Percentiles rank a stretch among this genome's conserved stretches.
Conservation (phyloP, 2,888 invertebrate species). For the Tetramorium bicarinatum region DNA sequence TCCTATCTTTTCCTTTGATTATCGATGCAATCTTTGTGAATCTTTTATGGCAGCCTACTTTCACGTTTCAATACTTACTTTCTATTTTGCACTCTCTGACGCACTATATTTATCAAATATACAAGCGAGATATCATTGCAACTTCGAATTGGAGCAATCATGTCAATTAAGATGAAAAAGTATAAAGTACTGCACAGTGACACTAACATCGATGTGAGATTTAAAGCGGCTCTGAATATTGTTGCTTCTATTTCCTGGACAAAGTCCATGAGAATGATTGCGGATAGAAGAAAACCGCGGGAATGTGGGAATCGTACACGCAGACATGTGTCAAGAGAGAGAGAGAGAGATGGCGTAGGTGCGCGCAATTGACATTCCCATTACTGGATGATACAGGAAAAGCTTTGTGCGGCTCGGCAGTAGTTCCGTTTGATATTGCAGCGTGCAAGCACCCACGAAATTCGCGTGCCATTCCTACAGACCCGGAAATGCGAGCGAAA, state of each 20-base stretch:
- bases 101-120: not conserved
- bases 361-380: slow-evolving; percentile 45
- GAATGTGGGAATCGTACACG: not conserved
- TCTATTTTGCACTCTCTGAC: not conserved
- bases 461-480: slow-evolving; percentile 34
- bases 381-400: slow-evolving; percentile 38
- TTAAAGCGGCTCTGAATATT: slow-evolving; percentile 15
- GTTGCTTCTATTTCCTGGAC: slow-evolving; percentile 10
- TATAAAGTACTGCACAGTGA: not conserved
- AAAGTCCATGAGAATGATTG: not conserved
- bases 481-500: slow-evolving; percentile 21
- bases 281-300: slow-evolving; percentile 34
- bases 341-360: slow-evolving; percentile 30
- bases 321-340: slow-evolving; percentile 14
- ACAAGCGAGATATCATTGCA: not conserved
- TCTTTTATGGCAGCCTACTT: not conserved
- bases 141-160: not conserved
- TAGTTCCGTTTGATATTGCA: slow-evolving; percentile 36
- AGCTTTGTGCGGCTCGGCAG: slow-evolving; percentile 24
- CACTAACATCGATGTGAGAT: slow-evolving; percentile 4
- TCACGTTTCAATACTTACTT: not conserved
- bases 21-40: not conserved
- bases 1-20: not conserved
- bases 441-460: slow-evolving; percentile 17
- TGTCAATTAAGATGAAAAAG: slow-evolving; percentile 15